A percentile compares a stretch with the other conserved stretches of the same genome.
phyloP scores from a whole-genome alignment of 2,797 vertebrate genomes.

The Arnoldichthys spilopterus region DNA sequence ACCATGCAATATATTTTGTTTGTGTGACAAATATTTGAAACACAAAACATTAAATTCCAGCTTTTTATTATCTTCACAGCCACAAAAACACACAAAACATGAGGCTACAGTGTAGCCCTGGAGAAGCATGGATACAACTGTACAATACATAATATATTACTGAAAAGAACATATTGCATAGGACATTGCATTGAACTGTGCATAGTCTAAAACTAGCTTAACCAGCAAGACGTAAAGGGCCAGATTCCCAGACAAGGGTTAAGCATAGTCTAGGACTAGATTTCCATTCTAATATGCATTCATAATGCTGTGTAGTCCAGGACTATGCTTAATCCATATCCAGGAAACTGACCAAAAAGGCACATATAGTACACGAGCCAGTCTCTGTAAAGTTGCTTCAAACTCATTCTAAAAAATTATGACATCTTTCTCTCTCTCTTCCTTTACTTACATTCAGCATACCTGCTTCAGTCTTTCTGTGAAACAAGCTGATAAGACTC shows the following conservation, averaged over 20 bases:
- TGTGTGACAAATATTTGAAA: neutral
- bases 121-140: neutral
- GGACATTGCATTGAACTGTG: constrained; percentile 6
- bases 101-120: neutral
- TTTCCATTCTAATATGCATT: too few species aligned
- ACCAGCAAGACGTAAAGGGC: neutral
- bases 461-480: neutral
- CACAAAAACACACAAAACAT: neutral
- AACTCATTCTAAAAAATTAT: neutral
- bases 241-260: too few species aligned
- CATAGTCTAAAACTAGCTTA: neutral
- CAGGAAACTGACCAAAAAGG: too few species aligned
- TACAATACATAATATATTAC: neutral
- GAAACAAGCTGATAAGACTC: neutral
- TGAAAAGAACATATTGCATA: neutral
- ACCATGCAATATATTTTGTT: too few species aligned
- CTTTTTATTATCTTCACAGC: neutral
- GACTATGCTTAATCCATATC: too few species aligned
- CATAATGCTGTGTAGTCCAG: too few species aligned
- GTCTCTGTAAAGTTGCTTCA: neutral
- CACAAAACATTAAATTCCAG: neutral
- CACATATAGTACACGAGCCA: neutral
- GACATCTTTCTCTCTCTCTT: neutral
- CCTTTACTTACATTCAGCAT: neutral
- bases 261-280: too few species aligned